These are phyloP conservation scores for Formica exsecta DNA, from an alignment of 1,140 invertebrate genomes.

Conservation along the genomic window DNA sequence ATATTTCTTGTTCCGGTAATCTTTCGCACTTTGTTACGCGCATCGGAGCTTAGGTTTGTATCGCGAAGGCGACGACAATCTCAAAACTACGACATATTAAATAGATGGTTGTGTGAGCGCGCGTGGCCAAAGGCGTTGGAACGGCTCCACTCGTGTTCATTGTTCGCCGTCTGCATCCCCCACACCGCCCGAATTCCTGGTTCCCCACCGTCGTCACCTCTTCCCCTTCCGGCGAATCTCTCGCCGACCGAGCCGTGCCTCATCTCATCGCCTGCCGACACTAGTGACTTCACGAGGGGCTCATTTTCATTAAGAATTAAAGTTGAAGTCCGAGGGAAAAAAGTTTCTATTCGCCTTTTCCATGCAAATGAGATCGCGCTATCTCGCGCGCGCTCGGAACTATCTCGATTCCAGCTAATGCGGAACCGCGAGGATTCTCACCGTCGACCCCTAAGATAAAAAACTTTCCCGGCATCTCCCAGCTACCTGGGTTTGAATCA, in stretches of 20 bases:
- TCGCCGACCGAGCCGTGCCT: constrained; percentile 69
- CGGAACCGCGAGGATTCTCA: constrained; percentile 66
- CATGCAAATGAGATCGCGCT: constrained; percentile 81
- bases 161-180: constrained; percentile 82
- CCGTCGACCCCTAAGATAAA: constrained; percentile 53
- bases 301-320: constrained; percentile 85
- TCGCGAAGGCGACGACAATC: constrained; percentile 79
- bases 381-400: constrained; percentile 70
- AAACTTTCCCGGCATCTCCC: constrained; percentile 55
- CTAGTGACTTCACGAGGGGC: constrained; percentile 80
- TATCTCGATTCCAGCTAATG: constrained; percentile 75
- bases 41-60: not conserved
- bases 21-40: not conserved
- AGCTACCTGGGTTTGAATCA: constrained; percentile 67
- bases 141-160: constrained; percentile 84
- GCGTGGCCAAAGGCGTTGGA: constrained; percentile 85
- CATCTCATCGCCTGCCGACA: constrained; percentile 80
- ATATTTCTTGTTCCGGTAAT: not conserved
- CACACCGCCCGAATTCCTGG: constrained; percentile 67
- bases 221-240: constrained; percentile 58
- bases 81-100: constrained; percentile 83
- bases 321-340: constrained; percentile 80
- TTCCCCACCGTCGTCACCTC: constrained; percentile 67
- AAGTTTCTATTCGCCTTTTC: constrained; percentile 81
- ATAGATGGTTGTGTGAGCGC: constrained; percentile 80